Evolutionary conservation across 2,797 vertebrate species (phyloP).

Genomic region (Sebastes minor): DNA sequence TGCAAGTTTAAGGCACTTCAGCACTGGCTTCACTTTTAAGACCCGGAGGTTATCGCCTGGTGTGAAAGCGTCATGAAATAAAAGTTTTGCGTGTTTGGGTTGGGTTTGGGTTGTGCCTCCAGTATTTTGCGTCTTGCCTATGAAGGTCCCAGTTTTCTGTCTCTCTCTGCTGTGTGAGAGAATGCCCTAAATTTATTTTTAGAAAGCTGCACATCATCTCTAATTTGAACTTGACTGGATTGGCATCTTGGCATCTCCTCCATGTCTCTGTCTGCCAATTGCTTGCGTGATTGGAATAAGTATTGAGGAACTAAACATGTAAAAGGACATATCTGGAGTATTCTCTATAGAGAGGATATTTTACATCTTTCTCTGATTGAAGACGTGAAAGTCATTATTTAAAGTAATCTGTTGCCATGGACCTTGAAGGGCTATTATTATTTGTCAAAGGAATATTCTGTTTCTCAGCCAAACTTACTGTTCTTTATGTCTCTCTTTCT

Average conservation of each 20-base stretch:
- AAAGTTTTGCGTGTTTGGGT: not conserved
- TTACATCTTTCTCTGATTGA: not conserved
- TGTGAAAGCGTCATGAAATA: not conserved
- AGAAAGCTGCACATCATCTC: not conserved
- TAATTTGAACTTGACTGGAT: not conserved
- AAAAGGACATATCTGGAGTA: not conserved
- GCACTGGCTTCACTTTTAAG: not conserved
- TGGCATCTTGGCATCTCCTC: not conserved
- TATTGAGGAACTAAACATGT: not conserved
- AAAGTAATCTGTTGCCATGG: slow-evolving; percentile 44
- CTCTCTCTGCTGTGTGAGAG: not conserved
- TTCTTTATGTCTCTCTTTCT: not conserved
- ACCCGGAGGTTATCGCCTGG: too few species aligned
- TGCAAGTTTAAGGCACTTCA: not conserved
- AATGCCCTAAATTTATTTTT: not conserved
- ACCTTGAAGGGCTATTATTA: slow-evolving; percentile 13
- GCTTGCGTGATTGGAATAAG: not conserved
- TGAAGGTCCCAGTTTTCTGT: not conserved
- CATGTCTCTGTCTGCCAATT: not conserved
- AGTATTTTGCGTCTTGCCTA: not conserved
- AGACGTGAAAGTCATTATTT: not conserved
- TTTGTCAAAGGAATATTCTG: not conserved
- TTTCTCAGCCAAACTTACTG: not conserved
- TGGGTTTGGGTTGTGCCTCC: not conserved
- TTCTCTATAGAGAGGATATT: not conserved